Base-by-base conservation (phyloP, 2,888 invertebrate genomes). In the Nyleta sp. region DNA sequence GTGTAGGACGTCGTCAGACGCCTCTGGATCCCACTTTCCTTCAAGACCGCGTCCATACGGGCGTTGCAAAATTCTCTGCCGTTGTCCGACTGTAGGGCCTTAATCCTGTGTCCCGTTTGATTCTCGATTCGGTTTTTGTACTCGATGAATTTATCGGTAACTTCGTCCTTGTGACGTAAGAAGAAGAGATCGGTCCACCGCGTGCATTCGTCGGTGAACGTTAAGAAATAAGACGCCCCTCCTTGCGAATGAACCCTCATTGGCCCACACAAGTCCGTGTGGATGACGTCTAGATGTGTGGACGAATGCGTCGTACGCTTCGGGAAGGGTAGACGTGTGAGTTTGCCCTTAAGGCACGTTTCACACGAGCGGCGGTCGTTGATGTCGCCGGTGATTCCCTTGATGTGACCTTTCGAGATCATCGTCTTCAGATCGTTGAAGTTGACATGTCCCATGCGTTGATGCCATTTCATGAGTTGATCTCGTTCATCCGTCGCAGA, bases 161-260 rank as follows among this genome's bases (percentile, higher is more conserved):
- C 28, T 28, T 28, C 8, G 28, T 28, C 28, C 28, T 28, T 28
- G 28, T 10, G 7, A 1, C 28, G 28, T 10, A 28, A 28, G 28
- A 28, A 28, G 28, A 8, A 28, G 6, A 28, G 8, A 4, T 28
- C 6, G 28, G 28, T 28, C 38, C 38, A 38, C n/a, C 38, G n/a
- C 5, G 38, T 77, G 33, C 28, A 13, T 42, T 85, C 83, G 35
- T 84, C 84, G 2, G 83, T 83, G 6, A 28, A 28, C 2, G 28
- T 28, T 10, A 28, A 10, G 28, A 28, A 4, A 28, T 28, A 28
- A 7, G 10, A 28, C 1, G 28, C 28, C 8, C 28, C 28, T 2
- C 28, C 28, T 5, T 28, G 28, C 7, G 44, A 28, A 8, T 28
- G 8, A 1, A 28, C 28, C 10, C 28, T 28, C 28, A 28, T 28